phyloP scores from a whole-genome alignment of 2,888 invertebrate species.

The Germaria angustata region DNA sequence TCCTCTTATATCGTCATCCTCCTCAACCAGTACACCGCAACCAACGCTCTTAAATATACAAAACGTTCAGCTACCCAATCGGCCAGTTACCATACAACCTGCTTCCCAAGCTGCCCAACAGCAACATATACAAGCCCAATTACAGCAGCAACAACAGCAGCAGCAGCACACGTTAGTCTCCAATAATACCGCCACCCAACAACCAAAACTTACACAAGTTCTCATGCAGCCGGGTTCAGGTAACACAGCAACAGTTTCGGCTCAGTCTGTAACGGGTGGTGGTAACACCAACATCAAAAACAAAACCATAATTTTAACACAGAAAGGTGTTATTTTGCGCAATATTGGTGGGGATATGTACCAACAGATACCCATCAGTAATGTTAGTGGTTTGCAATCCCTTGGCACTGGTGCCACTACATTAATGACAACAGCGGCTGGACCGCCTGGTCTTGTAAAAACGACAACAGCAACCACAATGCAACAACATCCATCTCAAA shows the following conservation, averaged over 20 bases:
- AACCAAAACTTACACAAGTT: conserved; percentile 79
- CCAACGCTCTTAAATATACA: conserved; percentile 78
- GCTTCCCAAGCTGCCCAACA: conserved; percentile 79
- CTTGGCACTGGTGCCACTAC: conserved; percentile 73
- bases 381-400: conserved; percentile 76
- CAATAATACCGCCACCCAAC: conserved; percentile 78
- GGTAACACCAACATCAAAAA: conserved; percentile 75
- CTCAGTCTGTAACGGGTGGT: conserved; percentile 56
- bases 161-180: conserved; percentile 78
- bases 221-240: conserved; percentile 75
- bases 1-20: conserved; percentile 76
- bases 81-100: conserved; percentile 79
- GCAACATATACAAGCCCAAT: conserved; percentile 78
- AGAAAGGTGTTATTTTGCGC: conserved; percentile 79
- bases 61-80: conserved; percentile 79
- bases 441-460: conserved; percentile 78
- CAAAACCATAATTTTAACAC: conserved; percentile 79
- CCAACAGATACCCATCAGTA: conserved; percentile 80
- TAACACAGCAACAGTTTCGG: conserved; percentile 67
- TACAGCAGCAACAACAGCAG: conserved; percentile 75
- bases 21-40: conserved; percentile 71
- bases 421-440: conserved; percentile 77
- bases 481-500: conserved; percentile 72
- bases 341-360: conserved; percentile 80
- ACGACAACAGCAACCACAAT: conserved; percentile 72